Base-by-base conservation (phyloP, 2,888 invertebrate species). In the Meteorus colon region DNA sequence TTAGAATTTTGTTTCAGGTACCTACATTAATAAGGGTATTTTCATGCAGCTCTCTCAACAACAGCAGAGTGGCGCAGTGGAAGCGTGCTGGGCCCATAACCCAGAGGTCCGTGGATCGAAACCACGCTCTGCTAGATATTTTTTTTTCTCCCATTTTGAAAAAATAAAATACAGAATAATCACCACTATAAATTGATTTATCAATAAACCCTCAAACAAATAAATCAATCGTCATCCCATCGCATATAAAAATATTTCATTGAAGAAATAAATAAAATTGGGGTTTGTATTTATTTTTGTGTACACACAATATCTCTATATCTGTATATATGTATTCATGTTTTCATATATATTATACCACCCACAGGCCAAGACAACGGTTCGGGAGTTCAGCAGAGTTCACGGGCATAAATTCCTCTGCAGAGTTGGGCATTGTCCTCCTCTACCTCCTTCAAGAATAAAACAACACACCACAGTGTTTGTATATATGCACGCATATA, bases 31-130 rank as follows among this genome's bases (percentile, higher is more conserved):
- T 41, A 41, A 41, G 8, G 41, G 8, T 12, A 8, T 12, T 8
- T 41, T 12, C 8, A 12, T 8, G 0, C 8, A 0, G 0, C 66
- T 0, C 34, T 1, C 24, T 34, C 34, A 2, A 29, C 66, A 75
- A 24, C 27, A 94, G 94, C 94, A 94, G 93, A 94, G 94, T 94
- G 94, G 94, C 94, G 94, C 94, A 94, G 94, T 93, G 94, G 94
- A 94, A 93, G 94, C 94, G 94, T 94, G 94, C 94, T 94, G 94
- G 94, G 94, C 94, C 94, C 94, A 94, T 94, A 94, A 94, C 94
- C 95, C 95, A 95, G 95, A 95, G 95, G 94, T 95, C 95, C 95
- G 95, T 95, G 94, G 94, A 95, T 94, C 94, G 95, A 95, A 95
- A 95, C 94, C 94, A 95, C 94, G 95, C 94, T 94, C 93, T 93